Evolutionary conservation across 1,140 invertebrate genomes (phyloP).

Genomic region (Neoseiulus cucumeris): DNA sequence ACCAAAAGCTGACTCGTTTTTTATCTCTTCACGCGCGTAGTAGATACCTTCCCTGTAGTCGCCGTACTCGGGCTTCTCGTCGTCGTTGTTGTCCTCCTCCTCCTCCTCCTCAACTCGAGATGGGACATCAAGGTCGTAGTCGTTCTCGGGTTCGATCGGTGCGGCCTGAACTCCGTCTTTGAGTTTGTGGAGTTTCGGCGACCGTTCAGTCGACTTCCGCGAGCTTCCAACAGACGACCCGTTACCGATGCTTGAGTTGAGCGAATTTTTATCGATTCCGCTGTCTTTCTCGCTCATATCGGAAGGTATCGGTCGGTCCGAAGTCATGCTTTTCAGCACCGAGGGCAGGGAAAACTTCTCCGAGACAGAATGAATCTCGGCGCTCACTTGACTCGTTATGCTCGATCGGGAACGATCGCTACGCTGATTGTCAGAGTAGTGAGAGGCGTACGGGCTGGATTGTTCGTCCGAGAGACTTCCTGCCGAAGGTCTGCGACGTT

Average conservation of each 20-base stretch:
- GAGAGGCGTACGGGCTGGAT: not conserved
- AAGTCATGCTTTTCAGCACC: not conserved
- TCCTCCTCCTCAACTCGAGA: not conserved
- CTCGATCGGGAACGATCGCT: slow-evolving; percentile 5
- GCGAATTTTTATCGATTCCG: not conserved
- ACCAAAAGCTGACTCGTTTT: not conserved
- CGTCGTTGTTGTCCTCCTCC: not conserved
- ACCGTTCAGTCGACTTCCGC: not conserved
- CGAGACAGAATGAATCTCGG: not conserved
- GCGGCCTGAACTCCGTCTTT: not conserved
- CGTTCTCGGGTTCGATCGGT: not conserved
- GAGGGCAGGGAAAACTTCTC: not conserved
- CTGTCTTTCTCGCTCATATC: slow-evolving; percentile 5
- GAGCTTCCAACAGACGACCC: not conserved
- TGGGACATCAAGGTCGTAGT: not conserved
- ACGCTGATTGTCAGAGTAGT: slow-evolving; percentile 3
- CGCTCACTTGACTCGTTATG: not conserved
- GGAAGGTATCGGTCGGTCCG: not conserved
- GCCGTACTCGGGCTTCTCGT: not conserved
- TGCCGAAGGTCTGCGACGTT: not conserved
- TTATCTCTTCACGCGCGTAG: not conserved
- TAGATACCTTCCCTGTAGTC: not conserved
- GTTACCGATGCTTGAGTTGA: slow-evolving; percentile 7
- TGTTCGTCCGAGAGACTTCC: not conserved
- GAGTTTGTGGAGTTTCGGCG: not conserved